Conservation (phyloP, 2,113 vertebrate genomes). For the Chaetops frenatus region DNA sequence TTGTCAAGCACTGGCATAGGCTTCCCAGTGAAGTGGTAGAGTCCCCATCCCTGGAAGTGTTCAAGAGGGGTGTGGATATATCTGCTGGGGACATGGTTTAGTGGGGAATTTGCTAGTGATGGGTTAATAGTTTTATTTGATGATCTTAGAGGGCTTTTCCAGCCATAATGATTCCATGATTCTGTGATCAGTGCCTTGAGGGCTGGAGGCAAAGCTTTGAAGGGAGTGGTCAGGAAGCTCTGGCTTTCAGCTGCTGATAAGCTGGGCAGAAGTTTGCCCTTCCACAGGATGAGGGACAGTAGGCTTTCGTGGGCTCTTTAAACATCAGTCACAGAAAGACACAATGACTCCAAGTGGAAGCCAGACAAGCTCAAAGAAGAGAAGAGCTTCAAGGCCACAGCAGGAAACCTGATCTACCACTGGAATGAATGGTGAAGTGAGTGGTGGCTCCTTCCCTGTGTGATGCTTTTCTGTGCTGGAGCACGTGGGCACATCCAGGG, state of each 20-base stretch:
- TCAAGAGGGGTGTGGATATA: fast-evolving
- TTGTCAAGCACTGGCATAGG: background rate
- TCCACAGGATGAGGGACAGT: background rate
- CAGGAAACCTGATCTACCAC: background rate
- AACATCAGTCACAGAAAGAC: background rate
- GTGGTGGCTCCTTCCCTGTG: background rate
- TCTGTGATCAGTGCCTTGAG: background rate
- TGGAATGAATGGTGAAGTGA: background rate
- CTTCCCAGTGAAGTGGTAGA: background rate
- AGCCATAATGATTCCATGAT: background rate
- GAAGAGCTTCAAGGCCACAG: background rate
- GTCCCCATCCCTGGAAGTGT: background rate
- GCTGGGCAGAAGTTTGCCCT: background rate
- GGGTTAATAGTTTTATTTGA: fast-evolving
- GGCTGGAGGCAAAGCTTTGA: background rate
- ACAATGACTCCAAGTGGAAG: background rate
- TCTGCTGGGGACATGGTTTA: background rate
- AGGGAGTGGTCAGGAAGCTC: background rate
- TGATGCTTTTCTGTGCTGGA: background rate
- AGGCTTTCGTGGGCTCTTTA: background rate
- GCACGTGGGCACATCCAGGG: background rate
- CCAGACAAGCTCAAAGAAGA: background rate
- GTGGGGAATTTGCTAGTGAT: background rate
- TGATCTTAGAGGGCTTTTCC: background rate
- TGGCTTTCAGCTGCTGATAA: background rate